Conservation (phyloP, 2,888 invertebrate species). For the Ceramica pisi region DNA sequence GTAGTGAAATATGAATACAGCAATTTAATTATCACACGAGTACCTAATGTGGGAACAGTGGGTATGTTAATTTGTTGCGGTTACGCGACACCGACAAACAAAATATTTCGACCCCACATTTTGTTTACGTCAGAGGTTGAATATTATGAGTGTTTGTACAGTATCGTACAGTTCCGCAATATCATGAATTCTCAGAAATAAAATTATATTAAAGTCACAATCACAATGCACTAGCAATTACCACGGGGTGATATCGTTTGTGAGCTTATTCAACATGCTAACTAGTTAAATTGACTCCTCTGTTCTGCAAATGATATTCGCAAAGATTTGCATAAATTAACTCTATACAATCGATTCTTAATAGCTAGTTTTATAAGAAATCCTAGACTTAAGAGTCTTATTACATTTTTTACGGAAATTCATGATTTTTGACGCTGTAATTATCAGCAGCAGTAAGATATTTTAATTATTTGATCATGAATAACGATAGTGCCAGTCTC, state of each 20-base stretch:
- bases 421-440: too few species aligned
- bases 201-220: constrained; percentile 40
- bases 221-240: constrained; percentile 13
- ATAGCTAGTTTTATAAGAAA: constrained; percentile 26
- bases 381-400: too few species aligned
- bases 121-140: constrained; percentile 19
- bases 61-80: constrained; percentile 27
- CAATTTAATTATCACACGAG: constrained; percentile 27
- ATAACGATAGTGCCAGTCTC: too few species aligned
- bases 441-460: too few species aligned
- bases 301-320: constrained; percentile 48
- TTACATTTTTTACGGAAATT: too few species aligned
- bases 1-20: constrained; percentile 35
- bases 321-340: constrained; percentile 59
- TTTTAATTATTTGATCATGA: too few species aligned
- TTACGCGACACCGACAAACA: constrained; percentile 33
- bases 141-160: constrained; percentile 12
- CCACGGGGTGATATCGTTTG: constrained; percentile 9
- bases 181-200: constrained; percentile 20
- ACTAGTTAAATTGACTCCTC: constrained; percentile 51
- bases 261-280: constrained; percentile 48
- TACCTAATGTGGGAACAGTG: constrained; percentile 27
- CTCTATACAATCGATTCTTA: constrained; percentile 50
- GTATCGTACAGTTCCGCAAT: constrained; percentile 15
- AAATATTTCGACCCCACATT: constrained; percentile 42